Evolutionary conservation across 2,113 vertebrate genomes (phyloP).

Genomic region (Danio rerio): DNA sequence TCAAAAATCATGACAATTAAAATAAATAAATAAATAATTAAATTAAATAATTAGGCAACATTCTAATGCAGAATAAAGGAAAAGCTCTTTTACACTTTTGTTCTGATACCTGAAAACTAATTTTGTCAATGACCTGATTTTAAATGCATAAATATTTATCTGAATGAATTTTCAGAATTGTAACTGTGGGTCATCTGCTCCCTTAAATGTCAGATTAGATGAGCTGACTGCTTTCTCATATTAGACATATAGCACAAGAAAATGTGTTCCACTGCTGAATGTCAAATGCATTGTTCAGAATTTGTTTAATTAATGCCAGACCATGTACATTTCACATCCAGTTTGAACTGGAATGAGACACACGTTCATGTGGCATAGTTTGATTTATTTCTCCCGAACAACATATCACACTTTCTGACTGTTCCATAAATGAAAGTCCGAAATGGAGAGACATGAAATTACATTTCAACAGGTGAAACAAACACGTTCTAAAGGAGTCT

Average conservation of each 20-base stretch:
- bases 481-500: conserved; percentile 43
- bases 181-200: not conserved
- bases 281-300: not conserved
- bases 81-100: too few relatives aligned
- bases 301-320: conserved; percentile 6
- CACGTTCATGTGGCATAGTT: not conserved
- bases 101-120: too few relatives aligned
- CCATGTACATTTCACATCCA: not conserved
- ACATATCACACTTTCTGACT: not conserved
- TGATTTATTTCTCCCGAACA: not conserved
- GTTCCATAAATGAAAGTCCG: not conserved
- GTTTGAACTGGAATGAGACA: not conserved
- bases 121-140: too few relatives aligned
- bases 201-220: conserved; percentile 2
- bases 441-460: conserved; percentile 24
- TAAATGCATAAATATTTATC: too few relatives aligned
- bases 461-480: conserved; percentile 22
- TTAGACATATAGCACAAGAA: not conserved
- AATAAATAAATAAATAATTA: too few relatives aligned
- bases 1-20: too few relatives aligned
- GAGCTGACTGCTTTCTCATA: not conserved
- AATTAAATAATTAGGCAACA: too few relatives aligned
- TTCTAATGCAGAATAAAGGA: too few relatives aligned
- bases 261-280: not conserved
- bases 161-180: not conserved